Conservation (phyloP, 2,113 vertebrate genomes). For the Tychaedon coryphoeus region DNA sequence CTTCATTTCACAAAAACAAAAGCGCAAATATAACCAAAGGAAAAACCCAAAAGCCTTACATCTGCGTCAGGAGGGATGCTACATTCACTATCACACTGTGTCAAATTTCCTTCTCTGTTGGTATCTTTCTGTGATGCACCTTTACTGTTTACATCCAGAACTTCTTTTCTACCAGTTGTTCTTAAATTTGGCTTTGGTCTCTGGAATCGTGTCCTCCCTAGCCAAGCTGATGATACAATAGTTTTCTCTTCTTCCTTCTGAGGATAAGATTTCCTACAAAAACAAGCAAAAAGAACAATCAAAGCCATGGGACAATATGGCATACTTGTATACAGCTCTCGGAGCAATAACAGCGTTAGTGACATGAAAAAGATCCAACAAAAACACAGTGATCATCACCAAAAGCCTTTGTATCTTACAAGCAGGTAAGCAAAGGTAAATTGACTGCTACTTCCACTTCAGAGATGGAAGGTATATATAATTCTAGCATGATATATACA, state of each 20-base stretch:
- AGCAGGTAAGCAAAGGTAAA: not conserved
- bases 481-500: not conserved
- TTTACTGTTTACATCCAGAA: not conserved
- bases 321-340: not conserved
- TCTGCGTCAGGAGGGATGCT: not conserved
- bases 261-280: slow-evolving; percentile 51
- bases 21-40: not conserved
- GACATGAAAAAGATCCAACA: not conserved
- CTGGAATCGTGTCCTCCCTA: slow-evolving; percentile 66
- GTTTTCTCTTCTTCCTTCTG: slow-evolving; percentile 44
- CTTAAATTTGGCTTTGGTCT: slow-evolving; percentile 73
- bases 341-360: not conserved
- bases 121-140: not conserved
- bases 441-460: not conserved
- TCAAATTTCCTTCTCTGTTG: not conserved
- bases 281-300: not conserved
- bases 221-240: slow-evolving; percentile 51
- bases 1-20: not conserved
- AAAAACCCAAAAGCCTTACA: not conserved
- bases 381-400: not conserved
- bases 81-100: not conserved
- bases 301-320: not conserved
- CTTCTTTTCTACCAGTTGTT: slow-evolving; percentile 56
- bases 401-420: not conserved
- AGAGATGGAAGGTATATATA: not conserved